Conservation (phyloP, 2,888 invertebrate species). For the Allygus modestus region DNA sequence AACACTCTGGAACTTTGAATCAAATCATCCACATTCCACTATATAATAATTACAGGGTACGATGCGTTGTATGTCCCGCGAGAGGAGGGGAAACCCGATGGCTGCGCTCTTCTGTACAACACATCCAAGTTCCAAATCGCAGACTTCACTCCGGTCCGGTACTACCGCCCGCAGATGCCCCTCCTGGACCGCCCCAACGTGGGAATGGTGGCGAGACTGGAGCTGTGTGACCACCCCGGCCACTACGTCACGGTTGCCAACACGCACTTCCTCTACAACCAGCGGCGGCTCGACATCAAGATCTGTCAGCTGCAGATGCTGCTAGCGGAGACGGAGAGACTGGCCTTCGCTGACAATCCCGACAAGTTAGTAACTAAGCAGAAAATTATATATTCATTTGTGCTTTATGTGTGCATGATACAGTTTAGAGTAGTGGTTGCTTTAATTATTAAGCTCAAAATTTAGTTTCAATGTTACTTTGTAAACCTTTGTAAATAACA, state of each 20-base stretch:
- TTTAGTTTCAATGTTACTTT: too few relatives aligned
- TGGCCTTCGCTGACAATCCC: slow-evolving; percentile 72
- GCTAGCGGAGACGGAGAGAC: slow-evolving; percentile 89
- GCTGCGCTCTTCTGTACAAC: slow-evolving; percentile 93
- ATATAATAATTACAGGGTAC: too few relatives aligned
- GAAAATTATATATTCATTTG: too few relatives aligned
- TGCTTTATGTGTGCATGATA: too few relatives aligned
- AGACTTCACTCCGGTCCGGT: slow-evolving; percentile 84
- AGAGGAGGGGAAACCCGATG: slow-evolving; percentile 85
- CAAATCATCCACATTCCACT: too few relatives aligned
- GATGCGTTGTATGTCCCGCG: slow-evolving; percentile 88
- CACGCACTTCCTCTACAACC: slow-evolving; percentile 97
- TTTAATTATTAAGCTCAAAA: too few relatives aligned
- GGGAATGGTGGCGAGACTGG: slow-evolving; percentile 87
- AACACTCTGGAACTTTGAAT: too few relatives aligned
- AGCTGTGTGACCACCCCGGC: slow-evolving; percentile 76
- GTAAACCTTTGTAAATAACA: too few relatives aligned
- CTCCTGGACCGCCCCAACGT: slow-evolving; percentile 88
- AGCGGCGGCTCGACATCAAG: slow-evolving; percentile 90
- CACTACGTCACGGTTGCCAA: slow-evolving; percentile 86
- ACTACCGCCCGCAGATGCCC: slow-evolving; percentile 73
- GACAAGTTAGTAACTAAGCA: slow-evolving; percentile 16
- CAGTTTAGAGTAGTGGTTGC: too few relatives aligned
- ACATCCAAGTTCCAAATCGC: slow-evolving; percentile 81
- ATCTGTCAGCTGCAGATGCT: slow-evolving; percentile 92